Conservation (phyloP, 2,888 invertebrate genomes). For the Chloromyia formosa region DNA sequence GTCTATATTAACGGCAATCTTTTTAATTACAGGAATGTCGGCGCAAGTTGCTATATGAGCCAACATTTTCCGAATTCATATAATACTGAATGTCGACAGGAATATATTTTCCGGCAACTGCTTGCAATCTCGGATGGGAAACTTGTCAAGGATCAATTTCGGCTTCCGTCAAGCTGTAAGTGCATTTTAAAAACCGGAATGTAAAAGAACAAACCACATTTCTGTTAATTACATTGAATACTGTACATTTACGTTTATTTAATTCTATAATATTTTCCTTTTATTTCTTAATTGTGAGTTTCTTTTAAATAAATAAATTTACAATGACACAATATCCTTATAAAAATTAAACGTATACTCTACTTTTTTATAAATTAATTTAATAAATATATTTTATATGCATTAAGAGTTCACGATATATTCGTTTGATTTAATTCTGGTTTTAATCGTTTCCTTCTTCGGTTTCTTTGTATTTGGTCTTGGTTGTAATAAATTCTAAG, state of each 20-base stretch:
- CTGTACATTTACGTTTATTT: constrained; percentile 1
- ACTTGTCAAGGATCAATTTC: constrained; percentile 65
- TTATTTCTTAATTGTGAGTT: no score
- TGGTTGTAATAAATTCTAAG: no score
- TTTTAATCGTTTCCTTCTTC: no score
- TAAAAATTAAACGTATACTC: constrained; percentile 16
- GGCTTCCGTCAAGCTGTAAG: constrained; percentile 79
- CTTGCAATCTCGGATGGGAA: constrained; percentile 63
- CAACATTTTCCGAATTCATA: constrained; percentile 65
- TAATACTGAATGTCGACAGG: constrained; percentile 67
- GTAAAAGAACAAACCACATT: no score
- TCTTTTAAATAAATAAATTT: neutral
- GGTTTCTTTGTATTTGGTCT: no score
- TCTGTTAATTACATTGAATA: no score
- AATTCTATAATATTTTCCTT: neutral
- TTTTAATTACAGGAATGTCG: no score
- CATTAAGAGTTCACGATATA: neutral
- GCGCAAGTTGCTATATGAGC: constrained; percentile 53
- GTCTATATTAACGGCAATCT: no score
- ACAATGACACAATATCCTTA: constrained; percentile 5
- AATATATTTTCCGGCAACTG: constrained; percentile 66
- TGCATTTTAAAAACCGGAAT: constrained; percentile 66
- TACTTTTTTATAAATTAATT: neutral
- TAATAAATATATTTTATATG: neutral
- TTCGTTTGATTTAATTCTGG: neutral